Evolutionary conservation across 2,888 invertebrate genomes (phyloP), one percentile per base, ranked within the genome.

Genomic region (Subacronicta megacephala): DNA sequence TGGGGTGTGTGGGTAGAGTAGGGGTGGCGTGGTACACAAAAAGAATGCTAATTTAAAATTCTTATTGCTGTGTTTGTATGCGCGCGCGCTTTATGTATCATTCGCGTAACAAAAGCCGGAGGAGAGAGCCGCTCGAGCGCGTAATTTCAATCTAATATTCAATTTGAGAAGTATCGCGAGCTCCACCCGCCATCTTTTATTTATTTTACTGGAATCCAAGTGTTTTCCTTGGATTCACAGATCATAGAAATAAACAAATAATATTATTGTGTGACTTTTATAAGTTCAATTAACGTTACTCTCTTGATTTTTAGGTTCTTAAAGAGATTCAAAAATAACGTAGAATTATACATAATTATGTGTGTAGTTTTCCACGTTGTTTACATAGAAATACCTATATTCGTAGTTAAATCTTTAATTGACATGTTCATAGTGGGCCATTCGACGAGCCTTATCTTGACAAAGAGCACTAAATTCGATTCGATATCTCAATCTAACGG

Each of bases 41-140:
- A 94, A 94, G 92, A 93, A 93, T 93, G 93, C 94, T 93, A 93
- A 94, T 94, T 94, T 93, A 91, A 93, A 93, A 93, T 92, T 93
- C 92, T 89, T 92, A 93, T 93, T 92, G 88, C 89, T 84, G 83
- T 89, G 90, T 92, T 90, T 88, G 89, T 92, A 90, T 93, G 93
- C 93, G 93, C 92, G 88, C 88, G 91, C 92, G 93, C 92, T 88
- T 88, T 93, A 90, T 92, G 89, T 92, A 91, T 92, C 92, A 89
- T 86, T 89, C 89, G 82, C 83, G 89, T 88, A 92, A 93, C 90
- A 92, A 93, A 89, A 88, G 88, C 81, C 84, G 88, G 85, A 88
- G 88, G 88, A 89, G 87, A 85, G 87, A 88, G 83, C 88, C 90
- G 88, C 88, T 85, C 87, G 89, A 89, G 91, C 92, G 90, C 87